These are phyloP conservation scores for Vimba vimba DNA, from an alignment of 2,113 vertebrate species.

Conservation along the genomic window DNA sequence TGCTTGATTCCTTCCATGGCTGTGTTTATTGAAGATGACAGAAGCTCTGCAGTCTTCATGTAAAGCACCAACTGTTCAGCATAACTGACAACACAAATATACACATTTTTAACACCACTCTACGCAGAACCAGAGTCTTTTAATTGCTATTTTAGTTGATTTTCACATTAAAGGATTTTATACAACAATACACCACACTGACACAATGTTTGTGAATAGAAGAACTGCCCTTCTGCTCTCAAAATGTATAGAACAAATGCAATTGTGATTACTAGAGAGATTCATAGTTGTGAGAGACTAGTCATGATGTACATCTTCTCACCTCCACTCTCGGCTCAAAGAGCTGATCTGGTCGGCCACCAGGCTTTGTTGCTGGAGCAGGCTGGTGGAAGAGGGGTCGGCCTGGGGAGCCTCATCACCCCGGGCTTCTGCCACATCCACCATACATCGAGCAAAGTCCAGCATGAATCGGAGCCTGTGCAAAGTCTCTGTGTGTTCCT, in stretches of 20 bases:
- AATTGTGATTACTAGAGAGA: background rate
- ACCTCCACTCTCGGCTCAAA: conserved; percentile 96
- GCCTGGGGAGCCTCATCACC: conserved; percentile 68
- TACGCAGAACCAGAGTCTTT: background rate
- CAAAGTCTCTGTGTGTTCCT: conserved; percentile 93
- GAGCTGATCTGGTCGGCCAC: conserved; percentile 97
- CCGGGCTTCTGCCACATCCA: conserved; percentile 87
- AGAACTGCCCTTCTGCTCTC: background rate
- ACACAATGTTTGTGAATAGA: background rate
- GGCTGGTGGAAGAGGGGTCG: conserved; percentile 66
- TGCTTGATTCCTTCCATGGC: conserved; percentile 89
- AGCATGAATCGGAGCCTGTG: conserved; percentile 88
- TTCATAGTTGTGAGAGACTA: background rate
- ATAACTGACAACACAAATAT: conserved; percentile 73
- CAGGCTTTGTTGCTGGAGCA: conserved; percentile 86
- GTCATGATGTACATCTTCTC: conserved; percentile 32
- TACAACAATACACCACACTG: background rate
- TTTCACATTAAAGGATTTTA: background rate
- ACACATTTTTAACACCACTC: background rate
- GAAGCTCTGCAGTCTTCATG: conserved; percentile 90
- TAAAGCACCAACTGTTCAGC: conserved; percentile 95
- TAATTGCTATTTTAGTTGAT: background rate
- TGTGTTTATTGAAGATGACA: conserved; percentile 86
- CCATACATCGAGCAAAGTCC: conserved; percentile 85
- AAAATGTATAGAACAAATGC: background rate